These are phyloP conservation scores for Ectropis crepuscularia DNA, from an alignment of 2,888 invertebrate species.

Conservation along the genomic window DNA sequence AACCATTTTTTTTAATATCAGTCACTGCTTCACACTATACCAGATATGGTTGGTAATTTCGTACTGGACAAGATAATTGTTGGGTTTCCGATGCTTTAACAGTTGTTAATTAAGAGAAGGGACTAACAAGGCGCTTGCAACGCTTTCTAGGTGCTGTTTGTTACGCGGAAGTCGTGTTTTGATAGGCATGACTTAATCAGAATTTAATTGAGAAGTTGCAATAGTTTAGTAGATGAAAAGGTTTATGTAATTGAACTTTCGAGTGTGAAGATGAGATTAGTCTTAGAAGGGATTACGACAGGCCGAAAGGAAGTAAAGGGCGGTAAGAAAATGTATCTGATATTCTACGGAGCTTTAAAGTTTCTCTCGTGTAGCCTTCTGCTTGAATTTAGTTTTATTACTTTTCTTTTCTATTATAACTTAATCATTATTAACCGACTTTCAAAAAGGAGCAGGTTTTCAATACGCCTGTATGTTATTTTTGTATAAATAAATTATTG, in stretches of 20 bases:
- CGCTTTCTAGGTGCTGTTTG: slow-evolving; percentile 40
- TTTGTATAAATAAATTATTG: too few relatives aligned
- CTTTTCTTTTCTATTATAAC: too few relatives aligned
- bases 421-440: too few relatives aligned
- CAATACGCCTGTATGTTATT: too few relatives aligned
- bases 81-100: slow-evolving; percentile 50
- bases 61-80: slow-evolving; percentile 61
- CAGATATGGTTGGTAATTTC: slow-evolving; percentile 42
- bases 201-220: slow-evolving; percentile 6
- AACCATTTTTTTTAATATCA: slow-evolving; percentile 7
- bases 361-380: too few relatives aligned
- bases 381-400: too few relatives aligned
- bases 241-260: not conserved
- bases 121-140: slow-evolving; percentile 49
- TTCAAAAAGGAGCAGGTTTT: too few relatives aligned
- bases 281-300: not conserved
- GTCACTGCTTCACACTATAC: slow-evolving; percentile 19
- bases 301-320: not conserved
- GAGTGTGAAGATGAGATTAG: not conserved
- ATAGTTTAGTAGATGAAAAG: not conserved
- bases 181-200: slow-evolving; percentile 28
- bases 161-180: slow-evolving; percentile 39
- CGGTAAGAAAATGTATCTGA: too few relatives aligned
- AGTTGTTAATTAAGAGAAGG: slow-evolving; percentile 53
- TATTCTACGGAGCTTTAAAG: too few relatives aligned